Evolutionary conservation across 2,888 invertebrate genomes (phyloP).

Genomic region (Acanthosepion pharaonis): DNA sequence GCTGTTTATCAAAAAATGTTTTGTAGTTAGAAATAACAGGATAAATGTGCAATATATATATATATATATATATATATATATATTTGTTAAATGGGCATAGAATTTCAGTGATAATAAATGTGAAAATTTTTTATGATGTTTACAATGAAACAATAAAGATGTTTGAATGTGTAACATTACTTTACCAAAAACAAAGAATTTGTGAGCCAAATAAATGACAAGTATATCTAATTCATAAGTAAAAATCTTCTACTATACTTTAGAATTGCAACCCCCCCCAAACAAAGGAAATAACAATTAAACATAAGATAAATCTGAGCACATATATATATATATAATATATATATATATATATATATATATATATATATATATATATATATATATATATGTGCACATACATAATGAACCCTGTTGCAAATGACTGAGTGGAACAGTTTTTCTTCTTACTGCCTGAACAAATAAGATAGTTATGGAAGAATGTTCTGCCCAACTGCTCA

Average conservation of each 20-base stretch:
- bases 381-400: background rate
- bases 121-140: background rate
- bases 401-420: background rate
- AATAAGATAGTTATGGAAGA: too few species aligned
- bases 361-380: background rate
- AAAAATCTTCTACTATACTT: background rate
- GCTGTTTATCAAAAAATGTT: background rate
- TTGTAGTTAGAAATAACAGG: background rate
- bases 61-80: conserved; percentile 12
- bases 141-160: background rate
- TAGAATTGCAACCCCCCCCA: too few species aligned
- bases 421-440: too few species aligned
- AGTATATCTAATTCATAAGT: background rate
- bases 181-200: background rate
- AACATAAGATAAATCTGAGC: background rate
- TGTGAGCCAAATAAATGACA: background rate
- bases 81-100: background rate
- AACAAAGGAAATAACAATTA: background rate
- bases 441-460: too few species aligned
- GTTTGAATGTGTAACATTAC: background rate
- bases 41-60: background rate
- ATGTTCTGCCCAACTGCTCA: background rate
- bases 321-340: background rate
- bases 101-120: background rate
- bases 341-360: background rate